A percentile compares a stretch with the other conserved stretches of the same genome.
phyloP scores from a whole-genome alignment of 2,113 vertebrate genomes.

The Chloropsis cyanopogon region DNA sequence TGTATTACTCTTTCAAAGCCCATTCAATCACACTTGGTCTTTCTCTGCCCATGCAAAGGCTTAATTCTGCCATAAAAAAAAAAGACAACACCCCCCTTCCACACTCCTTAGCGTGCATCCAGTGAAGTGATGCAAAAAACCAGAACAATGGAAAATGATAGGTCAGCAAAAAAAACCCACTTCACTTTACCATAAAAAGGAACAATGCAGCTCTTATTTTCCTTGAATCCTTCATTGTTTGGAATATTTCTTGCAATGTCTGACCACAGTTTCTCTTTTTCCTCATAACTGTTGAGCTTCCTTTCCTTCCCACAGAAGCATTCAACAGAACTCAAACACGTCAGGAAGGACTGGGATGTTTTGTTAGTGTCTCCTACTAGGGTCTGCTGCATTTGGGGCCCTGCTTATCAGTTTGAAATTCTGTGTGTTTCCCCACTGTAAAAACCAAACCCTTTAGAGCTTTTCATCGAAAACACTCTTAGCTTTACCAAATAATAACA shows the following conservation, averaged over 20 bases:
- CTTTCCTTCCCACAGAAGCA: background rate
- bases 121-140: background rate
- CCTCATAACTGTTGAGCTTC: background rate
- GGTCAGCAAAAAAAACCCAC: background rate
- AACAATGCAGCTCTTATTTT: slow-evolving; percentile 21
- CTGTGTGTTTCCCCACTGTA: background rate
- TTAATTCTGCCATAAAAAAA: background rate
- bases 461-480: background rate
- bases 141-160: background rate
- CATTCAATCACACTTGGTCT: background rate
- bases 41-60: background rate
- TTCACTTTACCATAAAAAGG: background rate
- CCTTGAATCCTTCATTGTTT: background rate
- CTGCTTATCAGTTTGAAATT: background rate
- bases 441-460: background rate
- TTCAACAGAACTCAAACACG: background rate
- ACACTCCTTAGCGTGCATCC: background rate
- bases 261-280: background rate
- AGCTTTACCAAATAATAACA: background rate
- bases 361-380: background rate
- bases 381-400: background rate
- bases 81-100: background rate
- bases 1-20: background rate
- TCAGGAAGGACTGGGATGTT: background rate
- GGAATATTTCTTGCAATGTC: background rate